Conservation (phyloP, 2,797 vertebrate species). For the Serranus cabrilla region DNA sequence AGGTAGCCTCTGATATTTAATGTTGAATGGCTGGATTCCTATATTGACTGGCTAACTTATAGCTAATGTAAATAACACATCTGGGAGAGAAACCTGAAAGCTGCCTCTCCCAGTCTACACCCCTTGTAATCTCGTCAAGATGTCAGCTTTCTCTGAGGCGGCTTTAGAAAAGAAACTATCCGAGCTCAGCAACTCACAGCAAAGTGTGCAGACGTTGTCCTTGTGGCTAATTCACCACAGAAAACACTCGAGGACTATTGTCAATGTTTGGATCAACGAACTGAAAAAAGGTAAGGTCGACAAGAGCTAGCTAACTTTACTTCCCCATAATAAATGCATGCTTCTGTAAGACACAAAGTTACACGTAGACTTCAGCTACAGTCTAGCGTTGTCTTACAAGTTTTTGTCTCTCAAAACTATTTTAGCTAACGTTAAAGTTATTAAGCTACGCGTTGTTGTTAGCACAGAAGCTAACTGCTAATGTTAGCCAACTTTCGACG, state of each 20-base stretch:
- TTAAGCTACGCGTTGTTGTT: background rate
- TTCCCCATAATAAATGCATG: background rate
- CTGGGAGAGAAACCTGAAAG: constrained; percentile 42
- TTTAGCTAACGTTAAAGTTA: background rate
- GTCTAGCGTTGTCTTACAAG: constrained; percentile 10
- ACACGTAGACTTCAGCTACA: background rate
- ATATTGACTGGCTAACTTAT: background rate
- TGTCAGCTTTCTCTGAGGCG: constrained; percentile 89
- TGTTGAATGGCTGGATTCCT: constrained; percentile 29
- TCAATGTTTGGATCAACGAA: constrained; percentile 87
- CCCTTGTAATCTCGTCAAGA: constrained; percentile 68
- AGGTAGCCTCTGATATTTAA: background rate
- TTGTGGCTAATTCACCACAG: constrained; percentile 90
- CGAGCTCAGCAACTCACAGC: constrained; percentile 91
- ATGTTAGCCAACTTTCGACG: constrained; percentile 4
- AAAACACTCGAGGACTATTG: constrained; percentile 89
- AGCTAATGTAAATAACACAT: background rate
- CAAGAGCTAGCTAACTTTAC: constrained; percentile 7
- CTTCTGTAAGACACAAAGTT: background rate
- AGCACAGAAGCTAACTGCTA: constrained; percentile 7
- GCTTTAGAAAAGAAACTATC: constrained; percentile 90
- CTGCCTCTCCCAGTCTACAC: constrained; percentile 43
- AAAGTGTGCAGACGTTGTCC: constrained; percentile 89
- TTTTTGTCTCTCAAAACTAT: background rate
- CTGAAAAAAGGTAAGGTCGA: constrained; percentile 85